A percentile compares a stretch with the other conserved stretches of the same genome.
These are phyloP conservation scores for Drosophila funebris DNA, from an alignment of 1,140 invertebrate species.

Conservation along the genomic window DNA sequence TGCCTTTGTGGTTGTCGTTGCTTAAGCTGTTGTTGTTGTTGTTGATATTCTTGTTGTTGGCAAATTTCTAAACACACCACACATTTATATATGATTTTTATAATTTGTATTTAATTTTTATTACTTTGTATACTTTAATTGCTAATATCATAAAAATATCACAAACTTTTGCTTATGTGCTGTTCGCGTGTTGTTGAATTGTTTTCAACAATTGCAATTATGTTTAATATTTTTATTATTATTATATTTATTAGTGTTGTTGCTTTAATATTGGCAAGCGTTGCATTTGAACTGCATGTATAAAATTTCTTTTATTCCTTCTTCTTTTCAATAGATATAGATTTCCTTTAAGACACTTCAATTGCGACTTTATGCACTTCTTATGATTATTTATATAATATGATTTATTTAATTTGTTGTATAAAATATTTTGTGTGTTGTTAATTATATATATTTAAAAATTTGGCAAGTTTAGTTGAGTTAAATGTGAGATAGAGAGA, in stretches of 20 bases:
- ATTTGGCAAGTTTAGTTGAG: slow-evolving; percentile 71
- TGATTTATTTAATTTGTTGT: slow-evolving; percentile 22
- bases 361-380: slow-evolving; percentile 71
- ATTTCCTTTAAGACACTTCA: slow-evolving; percentile 71
- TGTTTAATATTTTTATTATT: slow-evolving; percentile 35
- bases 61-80: slow-evolving; percentile 19
- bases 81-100: slow-evolving; percentile 50
- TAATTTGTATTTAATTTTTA: slow-evolving; percentile 14
- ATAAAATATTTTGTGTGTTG: slow-evolving; percentile 30
- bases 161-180: slow-evolving; percentile 59
- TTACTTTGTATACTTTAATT: slow-evolving; percentile 65
- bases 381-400: slow-evolving; percentile 9
- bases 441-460: slow-evolving; percentile 33
- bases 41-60: slow-evolving; percentile 34
- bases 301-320: slow-evolving; percentile 15
- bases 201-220: slow-evolving; percentile 35
- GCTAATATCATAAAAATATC: slow-evolving; percentile 79
- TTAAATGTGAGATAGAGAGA: slow-evolving; percentile 14
- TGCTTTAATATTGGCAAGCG: slow-evolving; percentile 36
- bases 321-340: slow-evolving; percentile 7
- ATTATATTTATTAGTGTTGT: slow-evolving; percentile 20
- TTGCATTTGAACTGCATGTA: slow-evolving; percentile 22
- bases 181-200: slow-evolving; percentile 53
- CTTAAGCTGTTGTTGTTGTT: slow-evolving; percentile 8
- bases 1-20: slow-evolving; percentile 8